phyloP scores from a whole-genome alignment of 2,797 vertebrate species.

The Cyprinodon diabolis region DNA sequence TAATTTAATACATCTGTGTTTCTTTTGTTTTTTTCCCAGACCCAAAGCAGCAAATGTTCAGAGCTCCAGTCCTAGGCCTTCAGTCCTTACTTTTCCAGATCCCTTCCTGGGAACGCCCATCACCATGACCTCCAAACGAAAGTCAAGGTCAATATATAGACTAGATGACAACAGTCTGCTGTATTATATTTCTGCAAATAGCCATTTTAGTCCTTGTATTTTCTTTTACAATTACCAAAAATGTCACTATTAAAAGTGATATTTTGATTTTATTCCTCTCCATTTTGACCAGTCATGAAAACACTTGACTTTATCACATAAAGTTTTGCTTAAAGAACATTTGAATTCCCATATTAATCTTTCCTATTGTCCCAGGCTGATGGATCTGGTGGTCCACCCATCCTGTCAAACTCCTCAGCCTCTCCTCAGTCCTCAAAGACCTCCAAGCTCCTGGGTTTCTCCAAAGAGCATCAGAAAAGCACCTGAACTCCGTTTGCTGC shows the following conservation, averaged over 20 bases:
- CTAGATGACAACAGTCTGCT: not conserved
- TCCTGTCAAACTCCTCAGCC: constrained; percentile 67
- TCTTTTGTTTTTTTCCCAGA: constrained; percentile 52
- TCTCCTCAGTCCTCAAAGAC: constrained; percentile 68
- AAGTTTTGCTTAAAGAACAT: not conserved
- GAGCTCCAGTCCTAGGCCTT: constrained; percentile 44
- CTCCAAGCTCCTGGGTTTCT: constrained; percentile 69
- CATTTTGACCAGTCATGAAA: not conserved
- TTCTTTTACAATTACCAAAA: not conserved
- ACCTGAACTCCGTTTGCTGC: constrained; percentile 86
- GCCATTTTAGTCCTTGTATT: not conserved
- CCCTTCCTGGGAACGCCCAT: constrained; percentile 91
- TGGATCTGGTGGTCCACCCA: constrained; percentile 87
- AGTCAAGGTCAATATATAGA: constrained; percentile 84
- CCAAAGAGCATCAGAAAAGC: constrained; percentile 75
- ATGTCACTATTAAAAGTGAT: not conserved
- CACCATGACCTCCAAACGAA: constrained; percentile 80
- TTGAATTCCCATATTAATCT: not conserved
- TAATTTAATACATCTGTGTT: constrained; percentile 7
- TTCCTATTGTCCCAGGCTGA: constrained; percentile 74
- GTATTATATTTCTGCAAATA: not conserved
- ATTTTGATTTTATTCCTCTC: not conserved
- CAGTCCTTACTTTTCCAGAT: constrained; percentile 68
- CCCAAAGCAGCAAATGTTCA: constrained; percentile 61
- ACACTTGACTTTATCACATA: not conserved